phyloP scores from a whole-genome alignment of 1,140 invertebrate species.

The Zaprionus tsacasi region DNA sequence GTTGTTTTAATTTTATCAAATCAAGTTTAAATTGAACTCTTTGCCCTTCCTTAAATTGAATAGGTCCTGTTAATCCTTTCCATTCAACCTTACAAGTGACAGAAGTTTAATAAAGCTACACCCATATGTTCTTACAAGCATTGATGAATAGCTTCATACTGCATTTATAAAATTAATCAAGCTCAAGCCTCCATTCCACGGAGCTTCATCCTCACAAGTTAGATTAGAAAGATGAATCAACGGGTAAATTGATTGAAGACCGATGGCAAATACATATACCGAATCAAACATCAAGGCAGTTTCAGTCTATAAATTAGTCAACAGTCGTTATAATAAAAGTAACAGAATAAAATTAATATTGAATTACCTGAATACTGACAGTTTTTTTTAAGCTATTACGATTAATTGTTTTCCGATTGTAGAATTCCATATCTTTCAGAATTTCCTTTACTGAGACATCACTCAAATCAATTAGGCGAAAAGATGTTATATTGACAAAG shows the following conservation, averaged over 20 bases:
- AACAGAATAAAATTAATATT: not conserved
- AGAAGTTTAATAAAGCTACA: not conserved
- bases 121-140: not conserved
- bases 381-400: slow-evolving; percentile 33
- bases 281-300: slow-evolving; percentile 96
- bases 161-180: slow-evolving; percentile 96
- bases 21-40: slow-evolving; percentile 94
- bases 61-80: slow-evolving; percentile 93
- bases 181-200: slow-evolving; percentile 94
- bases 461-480: slow-evolving; percentile 92
- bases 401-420: slow-evolving; percentile 30
- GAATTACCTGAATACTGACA: slow-evolving; percentile 51
- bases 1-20: slow-evolving; percentile 92
- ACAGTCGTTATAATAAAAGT: not conserved
- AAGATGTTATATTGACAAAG: slow-evolving; percentile 96
- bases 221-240: slow-evolving; percentile 88
- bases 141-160: slow-evolving; percentile 85
- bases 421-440: slow-evolving; percentile 91
- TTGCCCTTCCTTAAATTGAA: slow-evolving; percentile 94
- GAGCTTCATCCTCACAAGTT: slow-evolving; percentile 92
- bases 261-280: slow-evolving; percentile 94
- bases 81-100: slow-evolving; percentile 66
- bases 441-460: slow-evolving; percentile 90
- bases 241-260: slow-evolving; percentile 91
- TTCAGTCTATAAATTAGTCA: slow-evolving; percentile 88